Base-by-base conservation (phyloP, 2,888 invertebrate genomes). In the Proisotoma minuta region DNA sequence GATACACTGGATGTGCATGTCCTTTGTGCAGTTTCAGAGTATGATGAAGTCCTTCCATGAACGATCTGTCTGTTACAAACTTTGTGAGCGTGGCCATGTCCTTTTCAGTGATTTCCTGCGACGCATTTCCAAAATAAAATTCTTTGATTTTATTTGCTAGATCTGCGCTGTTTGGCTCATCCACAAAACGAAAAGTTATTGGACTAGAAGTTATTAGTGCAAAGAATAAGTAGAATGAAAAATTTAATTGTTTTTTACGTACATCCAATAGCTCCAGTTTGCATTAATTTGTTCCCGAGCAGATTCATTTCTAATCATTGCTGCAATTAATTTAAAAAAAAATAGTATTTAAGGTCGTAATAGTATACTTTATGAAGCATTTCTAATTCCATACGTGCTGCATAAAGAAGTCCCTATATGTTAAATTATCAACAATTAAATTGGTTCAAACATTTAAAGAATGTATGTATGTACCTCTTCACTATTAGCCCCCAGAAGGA, bases 361-460 rank as follows among this genome's bases (percentile, higher is more conserved):
- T 34, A 34, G 15, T 34, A 34, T 10, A 34, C 8, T 10, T 34
- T 34, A 34, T n/a, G n/a, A n/a, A n/a, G 15, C 34, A 15, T 34
- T 15, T 34, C 34, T 15, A 34, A n/a, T n/a, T n/a, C n/a, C 60
- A 40, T 64, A 66, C 68, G 62, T 27, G 63, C 62, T 39, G 66
- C 62, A 29, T 68, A 70, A 2, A 70, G 62, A 3, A 70, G 57
- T 2, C 70, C 70, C 52, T 71, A 68, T n/a, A n/a, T n/a, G n/a
- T n/a, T n/a, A n/a, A n/a, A n/a, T n/a, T n/a, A n/a, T n/a, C n/a
- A n/a, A n/a, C n/a, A n/a, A n/a, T n/a, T n/a, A n/a, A n/a, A n/a
- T n/a, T n/a, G n/a, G n/a, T n/a, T n/a, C n/a, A n/a, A n/a, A n/a
- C n/a, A n/a, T n/a, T n/a, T n/a, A n/a, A n/a, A n/a, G n/a, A n/a